phyloP scores from a whole-genome alignment of 2,888 invertebrate species.

The Scrobipalpa atriplicella region DNA sequence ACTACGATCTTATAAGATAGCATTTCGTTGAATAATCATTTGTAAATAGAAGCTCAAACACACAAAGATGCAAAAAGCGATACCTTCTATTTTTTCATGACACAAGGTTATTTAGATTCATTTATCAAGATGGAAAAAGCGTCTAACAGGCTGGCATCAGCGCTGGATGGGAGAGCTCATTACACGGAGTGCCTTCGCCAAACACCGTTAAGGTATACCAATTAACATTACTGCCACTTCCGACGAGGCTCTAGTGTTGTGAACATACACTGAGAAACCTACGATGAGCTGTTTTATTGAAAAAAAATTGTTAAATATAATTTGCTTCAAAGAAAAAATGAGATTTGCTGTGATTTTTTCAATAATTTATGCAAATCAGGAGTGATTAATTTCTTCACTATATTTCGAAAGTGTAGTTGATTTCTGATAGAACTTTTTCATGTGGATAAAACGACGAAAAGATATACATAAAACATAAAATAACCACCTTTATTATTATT shows the following conservation, averaged over 20 bases:
- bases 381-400: too few relatives aligned
- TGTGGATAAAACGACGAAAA: too few relatives aligned
- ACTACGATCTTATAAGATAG: too few relatives aligned
- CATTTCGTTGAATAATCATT: too few relatives aligned
- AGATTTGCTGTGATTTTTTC: too few relatives aligned
- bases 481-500: too few relatives aligned
- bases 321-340: not conserved
- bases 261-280: not conserved
- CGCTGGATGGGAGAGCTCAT: constrained; percentile 44
- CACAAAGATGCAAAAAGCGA: not conserved
- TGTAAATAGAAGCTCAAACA: not conserved
- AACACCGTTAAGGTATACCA: constrained; percentile 57
- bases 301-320: not conserved
- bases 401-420: too few relatives aligned
- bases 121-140: constrained; percentile 14
- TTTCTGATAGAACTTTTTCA: too few relatives aligned
- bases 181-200: constrained; percentile 59
- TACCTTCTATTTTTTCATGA: not conserved
- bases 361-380: too few relatives aligned
- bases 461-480: too few relatives aligned
- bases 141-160: not conserved
- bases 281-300: not conserved
- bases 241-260: not conserved
- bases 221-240: constrained; percentile 54
- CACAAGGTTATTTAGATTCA: not conserved